Percentiles rank a stretch among this genome's conserved stretches.
These are phyloP conservation scores for Pseudomyrmex gracilis DNA, from an alignment of 1,140 invertebrate species.

Conservation along the genomic window DNA sequence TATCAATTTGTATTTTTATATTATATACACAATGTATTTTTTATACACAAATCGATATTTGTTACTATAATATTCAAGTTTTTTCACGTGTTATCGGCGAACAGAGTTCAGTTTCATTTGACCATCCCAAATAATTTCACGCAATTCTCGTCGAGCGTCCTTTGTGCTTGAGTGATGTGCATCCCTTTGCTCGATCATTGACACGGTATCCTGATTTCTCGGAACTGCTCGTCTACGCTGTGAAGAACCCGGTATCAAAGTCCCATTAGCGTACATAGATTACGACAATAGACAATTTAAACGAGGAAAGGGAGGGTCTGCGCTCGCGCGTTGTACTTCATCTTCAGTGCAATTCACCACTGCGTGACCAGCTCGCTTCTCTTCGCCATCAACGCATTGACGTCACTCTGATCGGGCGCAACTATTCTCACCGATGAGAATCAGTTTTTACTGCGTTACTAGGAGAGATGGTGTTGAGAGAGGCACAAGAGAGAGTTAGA, in stretches of 20 bases:
- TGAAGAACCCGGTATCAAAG: conserved; percentile 39
- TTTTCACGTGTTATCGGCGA: not conserved
- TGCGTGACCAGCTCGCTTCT: conserved; percentile 57
- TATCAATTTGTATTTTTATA: not conserved
- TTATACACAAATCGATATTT: not conserved
- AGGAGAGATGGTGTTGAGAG: not conserved
- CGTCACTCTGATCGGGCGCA: conserved; percentile 19
- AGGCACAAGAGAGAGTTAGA: not conserved
- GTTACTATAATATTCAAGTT: not conserved
- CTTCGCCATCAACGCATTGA: conserved; percentile 52
- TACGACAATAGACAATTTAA: conserved; percentile 42
- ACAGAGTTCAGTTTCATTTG: conserved; percentile 46
- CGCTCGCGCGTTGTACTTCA: not conserved
- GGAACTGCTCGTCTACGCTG: not conserved
- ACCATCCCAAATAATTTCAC: conserved; percentile 38
- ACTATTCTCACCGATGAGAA: not conserved
- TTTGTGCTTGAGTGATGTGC: conserved; percentile 3
- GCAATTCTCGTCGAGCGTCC: conserved; percentile 42
- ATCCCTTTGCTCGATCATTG: not conserved
- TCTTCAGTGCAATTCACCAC: conserved; percentile 35
- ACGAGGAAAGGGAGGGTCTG: conserved; percentile 22
- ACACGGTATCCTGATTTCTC: conserved; percentile 16
- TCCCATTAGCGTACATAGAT: conserved; percentile 44
- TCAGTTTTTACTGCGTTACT: conserved; percentile 36
- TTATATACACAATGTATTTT: no score